phyloP scores from a whole-genome alignment of 2,113 vertebrate species.

The Actinemys pallida region DNA sequence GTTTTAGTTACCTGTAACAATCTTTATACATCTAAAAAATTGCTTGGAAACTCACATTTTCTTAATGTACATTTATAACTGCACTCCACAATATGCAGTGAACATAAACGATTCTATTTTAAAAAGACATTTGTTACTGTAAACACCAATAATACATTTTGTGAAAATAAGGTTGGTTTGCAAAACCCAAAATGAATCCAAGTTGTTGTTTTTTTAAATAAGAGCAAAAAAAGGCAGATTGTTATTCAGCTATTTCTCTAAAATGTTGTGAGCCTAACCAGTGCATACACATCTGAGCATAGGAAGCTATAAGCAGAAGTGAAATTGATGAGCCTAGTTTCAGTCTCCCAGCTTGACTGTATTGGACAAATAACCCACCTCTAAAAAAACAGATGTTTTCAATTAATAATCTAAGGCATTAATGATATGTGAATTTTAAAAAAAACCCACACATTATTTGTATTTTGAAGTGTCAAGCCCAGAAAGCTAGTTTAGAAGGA shows the following conservation, averaged over 20 bases:
- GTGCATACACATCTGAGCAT: not conserved
- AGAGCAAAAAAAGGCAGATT: not conserved
- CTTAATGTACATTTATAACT: not conserved
- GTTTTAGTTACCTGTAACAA: not conserved
- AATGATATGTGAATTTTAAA: not conserved
- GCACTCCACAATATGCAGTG: not conserved
- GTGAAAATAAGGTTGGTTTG: not conserved
- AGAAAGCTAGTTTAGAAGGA: conserved; percentile 2
- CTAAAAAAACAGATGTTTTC: not conserved
- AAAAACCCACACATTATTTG: not conserved
- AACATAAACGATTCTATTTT: not conserved
- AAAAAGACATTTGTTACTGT: not conserved
- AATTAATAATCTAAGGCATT: not conserved
- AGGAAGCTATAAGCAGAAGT: not conserved
- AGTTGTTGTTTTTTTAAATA: not conserved
- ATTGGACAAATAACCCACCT: not conserved
- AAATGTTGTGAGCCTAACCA: not conserved
- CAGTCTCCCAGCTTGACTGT: not conserved
- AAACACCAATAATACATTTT: not conserved
- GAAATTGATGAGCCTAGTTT: not conserved
- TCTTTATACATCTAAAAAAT: not conserved
- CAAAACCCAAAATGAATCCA: no score
- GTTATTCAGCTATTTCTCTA: not conserved
- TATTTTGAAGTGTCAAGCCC: not conserved
- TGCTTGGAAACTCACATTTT: not conserved